Base-by-base conservation (phyloP, 2,113 vertebrate species). In the Hippocampus abdominalis region DNA sequence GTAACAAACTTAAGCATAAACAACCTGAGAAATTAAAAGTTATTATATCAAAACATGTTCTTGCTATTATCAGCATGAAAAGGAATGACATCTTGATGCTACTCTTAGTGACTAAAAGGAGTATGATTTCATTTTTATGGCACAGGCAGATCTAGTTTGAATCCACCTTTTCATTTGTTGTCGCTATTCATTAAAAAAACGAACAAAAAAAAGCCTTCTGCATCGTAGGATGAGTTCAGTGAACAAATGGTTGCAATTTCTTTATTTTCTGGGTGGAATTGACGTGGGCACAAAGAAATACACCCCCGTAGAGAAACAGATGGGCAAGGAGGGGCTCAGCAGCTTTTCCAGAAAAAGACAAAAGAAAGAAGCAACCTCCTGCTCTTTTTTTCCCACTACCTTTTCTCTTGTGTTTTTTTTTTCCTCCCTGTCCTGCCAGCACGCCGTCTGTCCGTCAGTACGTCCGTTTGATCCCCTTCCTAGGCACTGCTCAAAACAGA, bases 391-490 rank as follows among this genome's bases (percentile, higher is more conserved):
- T 74, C 66, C 77, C 65, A 54, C 73, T 39, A 42, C 65, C 13
- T 59, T 53, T 63, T 66, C 60, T 40, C 66, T 74, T 76, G 68
- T 74, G 77, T 53, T 54, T 36, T 36, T 36, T 27, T 36, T 36
- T 76, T 76, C 80, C 70, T 77, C 68, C 46, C 79, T 76, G 48
- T 74, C 78, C 80, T 78, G 70, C 59, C 69, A 61, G 36, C 44
- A 25, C 66, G 68, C 75, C 53, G 64, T 68, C 81, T 62, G 71
- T 81, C 84, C 64, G 64, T 78, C 66, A 54, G 81, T 75, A 77
- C 69, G 10, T 64, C 66, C 76, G 80, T 90, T 87, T 89, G 84
- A 91, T 88, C 85, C 70, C 83, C 77, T 87, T 88, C 82, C 10
- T 65, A 78, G 73, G 80, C 63, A 69, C 60, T 80, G 84, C 86